Base-by-base conservation (phyloP, 2,113 vertebrate genomes). In the Ceyx melanurus region DNA sequence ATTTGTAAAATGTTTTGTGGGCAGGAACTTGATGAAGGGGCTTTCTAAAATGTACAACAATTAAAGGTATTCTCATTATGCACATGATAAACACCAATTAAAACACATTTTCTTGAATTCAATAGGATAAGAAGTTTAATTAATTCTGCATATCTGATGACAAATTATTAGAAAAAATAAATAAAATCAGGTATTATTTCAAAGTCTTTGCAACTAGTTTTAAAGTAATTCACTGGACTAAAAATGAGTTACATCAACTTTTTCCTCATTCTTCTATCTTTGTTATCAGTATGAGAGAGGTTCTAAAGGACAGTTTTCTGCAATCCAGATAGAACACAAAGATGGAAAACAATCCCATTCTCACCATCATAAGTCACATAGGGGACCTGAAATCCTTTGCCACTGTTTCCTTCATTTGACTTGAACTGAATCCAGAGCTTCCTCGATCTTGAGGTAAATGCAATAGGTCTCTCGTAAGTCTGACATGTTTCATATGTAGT, bases 341-440 rank as follows among this genome's bases (percentile, higher is more conserved):
- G 45, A 75, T 35, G 26, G 28, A 81, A 82, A 93, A 21, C 29
- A 46, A 70, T 42, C 20, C 31, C 54, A 9, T 60, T 54, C 97
- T 97, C 83, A 99, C 99, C 99, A 6, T 99, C 99, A 0, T 99
- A 99, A 40, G 99, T 99, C 94, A 99, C 99, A 0, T 99, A 99
- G 11, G 99, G 99, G 25, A 99, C 98, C 68, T 99, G 99, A 96
- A 99, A 99, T 64, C 99, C 99, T 98, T 98, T 99, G 68, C 97
- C 98, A 8, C 99, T 99, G 97, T 99, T 99, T 33, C 98, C 98
- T 96, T 99, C 99, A 1, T 99, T 99, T 88, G 99, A 98, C 87
- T 98, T 99, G 91, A 99, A 99, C 96, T 99, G 99, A 96, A 99
- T 98, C 99, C 99, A 99, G 50, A 99, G 98, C 89, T 98, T 99